phyloP scores from a whole-genome alignment of 2,888 invertebrate species.

The Rosalia funebris region DNA sequence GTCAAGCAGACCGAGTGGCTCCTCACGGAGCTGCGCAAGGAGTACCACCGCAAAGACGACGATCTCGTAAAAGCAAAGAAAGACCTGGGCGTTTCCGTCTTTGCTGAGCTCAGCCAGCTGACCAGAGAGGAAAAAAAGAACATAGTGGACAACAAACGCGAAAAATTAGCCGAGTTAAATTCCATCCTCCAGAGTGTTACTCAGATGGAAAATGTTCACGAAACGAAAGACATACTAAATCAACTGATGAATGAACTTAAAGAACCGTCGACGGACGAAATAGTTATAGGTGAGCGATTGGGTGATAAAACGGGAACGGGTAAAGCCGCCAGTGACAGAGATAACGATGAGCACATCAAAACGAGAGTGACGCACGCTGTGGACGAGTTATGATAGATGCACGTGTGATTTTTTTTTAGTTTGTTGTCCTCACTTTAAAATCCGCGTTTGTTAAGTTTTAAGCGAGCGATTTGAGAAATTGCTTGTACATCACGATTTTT shows the following conservation, averaged over 20 bases:
- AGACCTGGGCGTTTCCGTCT: conserved; percentile 38
- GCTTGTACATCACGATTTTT: too few relatives aligned
- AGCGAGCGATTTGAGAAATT: too few relatives aligned
- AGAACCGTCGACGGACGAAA: conserved; percentile 39
- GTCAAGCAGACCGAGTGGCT: conserved; percentile 60
- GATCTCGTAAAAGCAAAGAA: conserved; percentile 49
- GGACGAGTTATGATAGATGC: conserved; percentile 48
- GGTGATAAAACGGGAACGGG: conserved; percentile 28
- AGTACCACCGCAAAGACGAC: conserved; percentile 57
- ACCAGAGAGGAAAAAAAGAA: conserved; percentile 28
- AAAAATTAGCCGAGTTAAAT: conserved; percentile 44
- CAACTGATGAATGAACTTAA: conserved; percentile 39
- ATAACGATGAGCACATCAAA: conserved; percentile 36
- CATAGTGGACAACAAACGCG: conserved; percentile 16
- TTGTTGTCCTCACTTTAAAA: too few relatives aligned
- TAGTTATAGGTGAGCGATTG: conserved; percentile 40
- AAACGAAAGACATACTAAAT: conserved; percentile 39
- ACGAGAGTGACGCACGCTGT: conserved; percentile 42
- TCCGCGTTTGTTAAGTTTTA: too few relatives aligned
- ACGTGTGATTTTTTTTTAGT: background rate
- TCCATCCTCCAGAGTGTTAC: conserved; percentile 47
- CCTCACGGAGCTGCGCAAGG: conserved; percentile 56
- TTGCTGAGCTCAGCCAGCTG: conserved; percentile 45
- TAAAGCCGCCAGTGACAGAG: conserved; percentile 29
- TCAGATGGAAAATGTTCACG: conserved; percentile 38